A percentile compares a stretch with the other conserved stretches of the same genome.
Evolutionary conservation across 2,888 invertebrate species (phyloP).

Genomic region (Entomobrya proxima): DNA sequence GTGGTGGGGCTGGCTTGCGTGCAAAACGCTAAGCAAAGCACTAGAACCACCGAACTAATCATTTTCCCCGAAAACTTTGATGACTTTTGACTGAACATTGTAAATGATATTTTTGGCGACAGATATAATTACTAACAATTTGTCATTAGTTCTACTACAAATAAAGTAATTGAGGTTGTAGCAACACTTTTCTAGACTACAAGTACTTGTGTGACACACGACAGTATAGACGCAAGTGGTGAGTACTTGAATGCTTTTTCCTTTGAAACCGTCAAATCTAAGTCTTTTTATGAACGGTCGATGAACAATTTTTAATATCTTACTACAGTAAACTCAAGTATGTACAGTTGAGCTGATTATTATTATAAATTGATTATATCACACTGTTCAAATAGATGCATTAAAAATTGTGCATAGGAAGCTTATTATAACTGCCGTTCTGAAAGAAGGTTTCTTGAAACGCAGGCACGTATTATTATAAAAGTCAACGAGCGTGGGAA

Average conservation of each 20-base stretch:
- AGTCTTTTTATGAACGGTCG: neutral
- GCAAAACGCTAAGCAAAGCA: neutral
- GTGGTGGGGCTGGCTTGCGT: neutral
- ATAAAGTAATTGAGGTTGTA: too few relatives aligned
- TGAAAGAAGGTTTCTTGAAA: neutral
- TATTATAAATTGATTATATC: too few relatives aligned
- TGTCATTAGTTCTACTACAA: too few relatives aligned
- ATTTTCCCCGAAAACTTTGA: neutral
- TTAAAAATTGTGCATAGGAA: neutral
- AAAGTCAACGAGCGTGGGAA: slow-evolving; percentile 30
- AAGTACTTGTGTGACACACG: too few relatives aligned
- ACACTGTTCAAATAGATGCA: too few relatives aligned
- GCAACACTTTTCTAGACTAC: too few relatives aligned
- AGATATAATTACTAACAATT: too few relatives aligned
- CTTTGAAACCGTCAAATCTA: neutral
- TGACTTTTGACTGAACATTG: too few relatives aligned
- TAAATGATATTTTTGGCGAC: too few relatives aligned
- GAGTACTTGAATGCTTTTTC: neutral
- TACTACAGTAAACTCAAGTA: too few relatives aligned
- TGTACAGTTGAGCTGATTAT: too few relatives aligned
- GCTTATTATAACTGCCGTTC: neutral
- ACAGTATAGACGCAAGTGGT: neutral
- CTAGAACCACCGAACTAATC: neutral
- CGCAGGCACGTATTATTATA: neutral
- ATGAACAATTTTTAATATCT: neutral